These are phyloP conservation scores for Pipistrellus pygmaeus DNA, from an alignment of 2,797 vertebrate species.

Conservation along the genomic window DNA sequence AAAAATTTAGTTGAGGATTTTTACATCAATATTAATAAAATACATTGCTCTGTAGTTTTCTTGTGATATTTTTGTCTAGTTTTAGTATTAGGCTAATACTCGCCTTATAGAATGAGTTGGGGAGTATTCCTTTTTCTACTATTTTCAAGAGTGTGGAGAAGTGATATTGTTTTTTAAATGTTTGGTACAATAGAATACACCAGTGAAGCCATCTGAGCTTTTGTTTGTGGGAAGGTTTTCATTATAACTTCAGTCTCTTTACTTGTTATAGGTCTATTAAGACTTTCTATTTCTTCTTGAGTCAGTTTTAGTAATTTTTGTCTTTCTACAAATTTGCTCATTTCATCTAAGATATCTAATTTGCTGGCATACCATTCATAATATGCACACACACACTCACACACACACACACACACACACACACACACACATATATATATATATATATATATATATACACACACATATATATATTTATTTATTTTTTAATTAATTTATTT, in stretches of 20 bases:
- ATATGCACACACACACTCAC: no score
- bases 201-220: neutral
- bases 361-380: neutral
- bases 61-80: neutral
- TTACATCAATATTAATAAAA: neutral
- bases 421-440: no score
- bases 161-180: conserved; percentile 1
- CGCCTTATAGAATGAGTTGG: neutral
- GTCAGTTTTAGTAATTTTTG: neutral
- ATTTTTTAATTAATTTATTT: no score
- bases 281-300: conserved; percentile 11
- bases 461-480: no score
- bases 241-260: neutral
- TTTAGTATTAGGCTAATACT: neutral
- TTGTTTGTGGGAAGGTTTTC: neutral
- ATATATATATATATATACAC: no score
- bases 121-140: neutral
- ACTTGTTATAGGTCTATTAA: neutral
- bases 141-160: neutral
- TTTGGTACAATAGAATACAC: neutral
- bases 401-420: no score
- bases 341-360: neutral
- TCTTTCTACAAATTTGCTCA: neutral
- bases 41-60: neutral
- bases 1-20: neutral